Evolutionary conservation across 1,140 invertebrate species (phyloP).

Genomic region (Zaprionus kolodkinae): DNA sequence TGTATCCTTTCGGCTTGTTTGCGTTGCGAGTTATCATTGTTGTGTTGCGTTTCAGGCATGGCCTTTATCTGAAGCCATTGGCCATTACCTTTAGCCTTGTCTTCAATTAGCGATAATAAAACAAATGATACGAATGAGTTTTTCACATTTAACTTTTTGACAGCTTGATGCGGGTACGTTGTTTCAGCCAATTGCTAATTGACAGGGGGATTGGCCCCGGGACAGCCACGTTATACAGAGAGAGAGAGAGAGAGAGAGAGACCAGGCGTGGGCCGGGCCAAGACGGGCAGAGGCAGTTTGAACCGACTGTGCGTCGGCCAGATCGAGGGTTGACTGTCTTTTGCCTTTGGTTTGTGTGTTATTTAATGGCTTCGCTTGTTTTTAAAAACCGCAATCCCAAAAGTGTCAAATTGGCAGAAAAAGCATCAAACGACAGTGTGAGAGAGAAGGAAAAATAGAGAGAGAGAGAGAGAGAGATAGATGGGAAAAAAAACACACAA

Average conservation of each 20-base stretch:
- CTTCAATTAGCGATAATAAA: constrained; percentile 76
- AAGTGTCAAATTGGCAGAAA: constrained; percentile 71
- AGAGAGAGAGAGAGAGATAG: not conserved
- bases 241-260: not conserved
- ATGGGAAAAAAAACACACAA: constrained; percentile 26
- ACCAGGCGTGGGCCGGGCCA: not conserved
- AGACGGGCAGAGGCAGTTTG: constrained; percentile 11
- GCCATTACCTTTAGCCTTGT: constrained; percentile 33
- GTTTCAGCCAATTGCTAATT: constrained; percentile 72
- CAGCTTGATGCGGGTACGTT: constrained; percentile 73
- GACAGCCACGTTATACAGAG: constrained; percentile 26
- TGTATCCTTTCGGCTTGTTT: constrained; percentile 7
- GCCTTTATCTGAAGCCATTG: constrained; percentile 34
- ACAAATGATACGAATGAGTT: constrained; percentile 76
- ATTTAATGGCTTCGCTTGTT: constrained; percentile 63
- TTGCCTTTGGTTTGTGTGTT: constrained; percentile 51
- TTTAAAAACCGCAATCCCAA: constrained; percentile 61
- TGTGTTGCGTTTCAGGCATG: not conserved
- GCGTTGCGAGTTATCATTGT: not conserved
- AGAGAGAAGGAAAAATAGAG: not conserved
- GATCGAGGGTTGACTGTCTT: constrained; percentile 21
- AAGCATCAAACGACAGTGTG: constrained; percentile 42
- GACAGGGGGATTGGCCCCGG: constrained; percentile 66
- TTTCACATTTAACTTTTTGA: constrained; percentile 80
- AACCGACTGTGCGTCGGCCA: constrained; percentile 2